These are phyloP conservation scores for Parazoanthus swiftii DNA, from an alignment of 92 coral and sea anemone species.

Conservation along the genomic window DNA sequence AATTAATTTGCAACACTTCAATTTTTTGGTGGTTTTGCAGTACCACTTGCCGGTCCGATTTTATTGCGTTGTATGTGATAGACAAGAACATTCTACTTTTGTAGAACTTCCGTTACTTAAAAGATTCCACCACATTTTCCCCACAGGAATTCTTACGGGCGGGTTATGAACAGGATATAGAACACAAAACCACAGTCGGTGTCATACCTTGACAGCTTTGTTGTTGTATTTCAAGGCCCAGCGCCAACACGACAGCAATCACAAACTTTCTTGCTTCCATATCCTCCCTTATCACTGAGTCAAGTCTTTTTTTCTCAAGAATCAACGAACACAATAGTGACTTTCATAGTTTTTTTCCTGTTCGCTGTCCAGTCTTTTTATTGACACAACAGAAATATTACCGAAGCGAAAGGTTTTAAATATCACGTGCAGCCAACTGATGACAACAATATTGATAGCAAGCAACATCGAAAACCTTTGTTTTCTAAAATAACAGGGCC, in stretches of 20 bases:
- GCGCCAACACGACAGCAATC: not conserved
- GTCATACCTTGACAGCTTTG: constrained; percentile 9
- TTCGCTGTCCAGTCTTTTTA: not conserved
- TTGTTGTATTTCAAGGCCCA: constrained; percentile 6
- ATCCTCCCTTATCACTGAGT: not conserved
- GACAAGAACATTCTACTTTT: too few relatives aligned
- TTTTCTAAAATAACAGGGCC: too few relatives aligned
- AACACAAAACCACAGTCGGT: not conserved
- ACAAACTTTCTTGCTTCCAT: constrained; percentile 7
- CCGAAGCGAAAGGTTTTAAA: not conserved
- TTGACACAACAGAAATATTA: not conserved
- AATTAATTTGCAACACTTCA: too few relatives aligned
- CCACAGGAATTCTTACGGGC: not conserved
- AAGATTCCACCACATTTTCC: not conserved
- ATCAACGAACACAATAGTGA: too few relatives aligned
- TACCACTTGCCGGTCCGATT: too few relatives aligned
- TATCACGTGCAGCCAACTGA: not conserved
- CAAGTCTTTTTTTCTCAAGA: not conserved
- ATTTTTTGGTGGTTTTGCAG: too few relatives aligned
- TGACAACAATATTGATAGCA: not conserved
- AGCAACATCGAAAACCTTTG: not conserved
- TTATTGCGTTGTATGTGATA: not conserved
- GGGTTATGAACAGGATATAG: not conserved
- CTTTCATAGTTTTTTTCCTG: not conserved
- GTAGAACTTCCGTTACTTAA: not conserved